Evolutionary conservation across 2,113 vertebrate species (phyloP).

Genomic region (Phyllostomus discolor): DNA sequence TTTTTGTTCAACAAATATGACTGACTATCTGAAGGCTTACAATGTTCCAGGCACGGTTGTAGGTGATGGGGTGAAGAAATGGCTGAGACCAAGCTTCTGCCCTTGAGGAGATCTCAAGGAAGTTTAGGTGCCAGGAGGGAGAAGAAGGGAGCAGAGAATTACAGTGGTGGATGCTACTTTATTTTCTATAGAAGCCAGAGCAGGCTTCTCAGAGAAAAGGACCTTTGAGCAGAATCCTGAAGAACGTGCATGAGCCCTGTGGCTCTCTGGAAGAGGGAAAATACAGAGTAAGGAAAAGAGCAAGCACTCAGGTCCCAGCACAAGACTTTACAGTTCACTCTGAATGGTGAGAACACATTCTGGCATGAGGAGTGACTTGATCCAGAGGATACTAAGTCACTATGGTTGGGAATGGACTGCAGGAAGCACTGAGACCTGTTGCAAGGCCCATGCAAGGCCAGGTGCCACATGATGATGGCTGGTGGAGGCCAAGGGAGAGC

Average conservation of each 20-base stretch:
- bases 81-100: not conserved
- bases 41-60: not conserved
- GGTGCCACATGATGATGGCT: not conserved
- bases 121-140: rapidly evolving
- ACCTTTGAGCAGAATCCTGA: not conserved
- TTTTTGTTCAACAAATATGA: not conserved
- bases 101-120: not conserved
- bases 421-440: not conserved
- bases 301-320: too few relatives aligned
- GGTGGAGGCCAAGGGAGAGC: not conserved
- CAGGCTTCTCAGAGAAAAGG: not conserved
- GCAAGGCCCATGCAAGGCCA: not conserved
- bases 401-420: not conserved
- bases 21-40: not conserved
- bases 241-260: too few relatives aligned
- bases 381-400: not conserved
- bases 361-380: not conserved
- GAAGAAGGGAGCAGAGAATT: not conserved
- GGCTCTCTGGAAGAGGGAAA: not conserved
- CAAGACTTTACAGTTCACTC: not conserved
- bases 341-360: not conserved
- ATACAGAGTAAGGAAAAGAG: not conserved
- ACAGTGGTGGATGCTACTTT: rapidly evolving
- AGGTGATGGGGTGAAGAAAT: not conserved
- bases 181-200: not conserved